These are phyloP conservation scores for Sorex fumeus DNA, from an alignment of 2,113 vertebrate genomes.

Conservation along the genomic window DNA sequence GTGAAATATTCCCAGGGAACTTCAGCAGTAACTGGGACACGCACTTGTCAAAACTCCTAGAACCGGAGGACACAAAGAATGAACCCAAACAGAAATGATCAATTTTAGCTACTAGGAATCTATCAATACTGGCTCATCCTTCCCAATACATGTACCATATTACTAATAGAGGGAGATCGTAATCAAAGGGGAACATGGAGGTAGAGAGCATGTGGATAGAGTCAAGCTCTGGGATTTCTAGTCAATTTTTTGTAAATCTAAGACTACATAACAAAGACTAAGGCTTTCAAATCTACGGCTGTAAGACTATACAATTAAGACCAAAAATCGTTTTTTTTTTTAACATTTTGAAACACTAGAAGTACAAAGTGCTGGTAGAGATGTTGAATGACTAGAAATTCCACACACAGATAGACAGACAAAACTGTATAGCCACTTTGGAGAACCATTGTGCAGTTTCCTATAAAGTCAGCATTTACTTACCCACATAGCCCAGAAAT, in stretches of 20 bases:
- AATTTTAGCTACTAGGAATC: neutral
- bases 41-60: neutral
- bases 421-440: slow-evolving; percentile 25
- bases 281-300: slow-evolving; percentile 3
- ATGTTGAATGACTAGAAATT: neutral
- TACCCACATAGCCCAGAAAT: neutral
- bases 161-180: neutral
- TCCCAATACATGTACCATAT: neutral
- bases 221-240: neutral
- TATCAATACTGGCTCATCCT: neutral
- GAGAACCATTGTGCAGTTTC: neutral
- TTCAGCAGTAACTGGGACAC: neutral
- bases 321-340: no score
- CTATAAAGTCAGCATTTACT: slow-evolving; percentile 9
- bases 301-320: no score
- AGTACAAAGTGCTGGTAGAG: neutral
- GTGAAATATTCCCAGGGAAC: neutral
- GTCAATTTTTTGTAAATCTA: neutral
- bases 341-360: no score
- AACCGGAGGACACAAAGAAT: slow-evolving; percentile 20
- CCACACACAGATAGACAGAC: neutral
- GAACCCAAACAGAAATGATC: neutral
- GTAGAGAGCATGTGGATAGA: neutral
- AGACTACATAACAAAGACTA: neutral
- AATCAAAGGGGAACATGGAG: neutral